phyloP scores from a whole-genome alignment of 2,888 invertebrate species.

The Papilio demoleus region DNA sequence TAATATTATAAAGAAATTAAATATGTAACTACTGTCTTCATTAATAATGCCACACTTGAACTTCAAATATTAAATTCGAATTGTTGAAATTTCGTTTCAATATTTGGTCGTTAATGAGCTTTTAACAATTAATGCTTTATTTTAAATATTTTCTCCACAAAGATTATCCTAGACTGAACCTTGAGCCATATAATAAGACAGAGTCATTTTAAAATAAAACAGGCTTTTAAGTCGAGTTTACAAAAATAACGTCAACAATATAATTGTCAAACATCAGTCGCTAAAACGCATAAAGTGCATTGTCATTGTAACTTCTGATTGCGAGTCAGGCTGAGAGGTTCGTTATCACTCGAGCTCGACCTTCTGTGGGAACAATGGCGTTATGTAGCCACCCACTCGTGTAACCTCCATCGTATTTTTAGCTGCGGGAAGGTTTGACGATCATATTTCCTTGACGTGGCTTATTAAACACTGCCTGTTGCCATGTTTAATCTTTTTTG shows the following conservation, averaged over 20 bases:
- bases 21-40: too few species aligned
- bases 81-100: too few species aligned
- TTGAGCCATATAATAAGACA: background rate
- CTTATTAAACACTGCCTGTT: constrained; percentile 55
- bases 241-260: background rate
- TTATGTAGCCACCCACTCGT: constrained; percentile 50
- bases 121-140: too few species aligned
- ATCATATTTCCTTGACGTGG: constrained; percentile 72
- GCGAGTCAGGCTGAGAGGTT: constrained; percentile 42
- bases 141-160: too few species aligned
- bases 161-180: background rate
- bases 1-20: too few species aligned
- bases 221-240: background rate
- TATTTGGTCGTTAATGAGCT: too few species aligned
- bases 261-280: background rate
- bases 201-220: background rate
- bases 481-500: background rate
- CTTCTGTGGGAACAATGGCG: constrained; percentile 65
- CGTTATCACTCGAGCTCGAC: constrained; percentile 53
- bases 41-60: too few species aligned
- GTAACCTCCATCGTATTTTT: constrained; percentile 79
- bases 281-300: constrained; percentile 13
- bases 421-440: constrained; percentile 75
- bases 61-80: too few species aligned
- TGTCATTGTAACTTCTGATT: constrained; percentile 30